phyloP scores from a whole-genome alignment of 2,888 invertebrate genomes.

The Dryococelus australis region DNA sequence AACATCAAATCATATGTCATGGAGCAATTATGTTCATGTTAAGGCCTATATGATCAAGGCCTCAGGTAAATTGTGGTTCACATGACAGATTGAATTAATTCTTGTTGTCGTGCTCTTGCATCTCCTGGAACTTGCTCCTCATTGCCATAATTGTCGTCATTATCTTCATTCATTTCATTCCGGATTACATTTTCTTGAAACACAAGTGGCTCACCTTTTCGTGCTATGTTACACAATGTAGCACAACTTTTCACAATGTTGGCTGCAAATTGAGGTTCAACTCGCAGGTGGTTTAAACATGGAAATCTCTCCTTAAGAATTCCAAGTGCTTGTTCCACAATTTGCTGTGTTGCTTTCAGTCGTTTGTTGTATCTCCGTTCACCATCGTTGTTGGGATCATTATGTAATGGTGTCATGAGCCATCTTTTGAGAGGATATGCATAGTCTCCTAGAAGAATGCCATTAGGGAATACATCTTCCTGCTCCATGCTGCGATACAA shows the following conservation, averaged over 20 bases:
- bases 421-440: conserved; percentile 35
- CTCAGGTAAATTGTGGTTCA: neutral
- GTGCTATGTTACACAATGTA: neutral
- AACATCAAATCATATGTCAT: neutral
- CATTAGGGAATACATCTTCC: conserved; percentile 33
- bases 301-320: conserved; percentile 43
- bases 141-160: neutral
- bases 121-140: neutral
- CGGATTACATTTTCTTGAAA: neutral
- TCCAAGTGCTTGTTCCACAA: conserved; percentile 42
- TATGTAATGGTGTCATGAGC: conserved; percentile 38
- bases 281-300: neutral
- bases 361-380: conserved; percentile 12
- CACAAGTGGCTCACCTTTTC: neutral
- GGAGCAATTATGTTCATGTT: neutral
- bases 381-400: conserved; percentile 35
- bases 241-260: neutral
- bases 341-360: conserved; percentile 41
- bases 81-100: neutral
- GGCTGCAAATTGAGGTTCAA: neutral
- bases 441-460: conserved; percentile 25
- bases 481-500: neutral
- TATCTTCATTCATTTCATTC: neutral
- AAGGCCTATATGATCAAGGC: neutral
- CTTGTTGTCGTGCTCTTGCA: neutral